These are phyloP conservation scores for Gymnobelideus leadbeateri DNA, from an alignment of 2,113 vertebrate genomes.

Conservation along the genomic window DNA sequence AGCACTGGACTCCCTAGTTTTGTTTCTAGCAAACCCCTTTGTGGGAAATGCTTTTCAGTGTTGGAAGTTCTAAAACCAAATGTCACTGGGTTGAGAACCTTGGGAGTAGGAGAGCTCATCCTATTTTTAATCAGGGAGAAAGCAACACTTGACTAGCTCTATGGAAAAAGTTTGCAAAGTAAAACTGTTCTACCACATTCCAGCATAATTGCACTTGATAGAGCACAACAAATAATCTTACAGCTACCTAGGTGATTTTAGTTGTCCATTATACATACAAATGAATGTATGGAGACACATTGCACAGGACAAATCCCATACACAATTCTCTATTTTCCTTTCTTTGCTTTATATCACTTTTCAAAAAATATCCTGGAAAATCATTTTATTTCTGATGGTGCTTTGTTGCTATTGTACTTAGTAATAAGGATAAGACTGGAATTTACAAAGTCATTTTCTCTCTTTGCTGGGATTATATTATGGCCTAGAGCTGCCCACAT, in stretches of 20 bases:
- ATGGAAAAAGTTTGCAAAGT: background rate
- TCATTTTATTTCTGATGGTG: background rate
- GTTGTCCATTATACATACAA: conserved; percentile 19
- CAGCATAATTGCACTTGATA: conserved; percentile 38
- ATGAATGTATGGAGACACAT: background rate
- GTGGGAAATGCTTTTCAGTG: background rate
- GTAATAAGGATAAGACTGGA: background rate
- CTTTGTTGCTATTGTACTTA: background rate
- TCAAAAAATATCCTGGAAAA: background rate
- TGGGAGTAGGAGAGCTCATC: background rate
- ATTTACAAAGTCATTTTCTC: background rate
- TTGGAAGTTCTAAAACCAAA: background rate
- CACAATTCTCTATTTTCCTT: background rate
- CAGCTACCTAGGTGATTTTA: background rate
- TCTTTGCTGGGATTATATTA: conserved; percentile 21
- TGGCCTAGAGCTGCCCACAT: background rate
- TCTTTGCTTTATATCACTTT: background rate
- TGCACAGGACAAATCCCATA: background rate
- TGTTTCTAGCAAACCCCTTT: background rate
- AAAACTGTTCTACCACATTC: conserved; percentile 39
- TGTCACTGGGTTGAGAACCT: conserved; percentile 1
- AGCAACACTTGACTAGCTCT: background rate
- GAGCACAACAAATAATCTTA: conserved; percentile 8
- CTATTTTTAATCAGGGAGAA: background rate
- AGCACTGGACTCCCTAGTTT: background rate